Base-by-base conservation (phyloP, 2,888 invertebrate genomes). In the Prosapia bicincta region DNA sequence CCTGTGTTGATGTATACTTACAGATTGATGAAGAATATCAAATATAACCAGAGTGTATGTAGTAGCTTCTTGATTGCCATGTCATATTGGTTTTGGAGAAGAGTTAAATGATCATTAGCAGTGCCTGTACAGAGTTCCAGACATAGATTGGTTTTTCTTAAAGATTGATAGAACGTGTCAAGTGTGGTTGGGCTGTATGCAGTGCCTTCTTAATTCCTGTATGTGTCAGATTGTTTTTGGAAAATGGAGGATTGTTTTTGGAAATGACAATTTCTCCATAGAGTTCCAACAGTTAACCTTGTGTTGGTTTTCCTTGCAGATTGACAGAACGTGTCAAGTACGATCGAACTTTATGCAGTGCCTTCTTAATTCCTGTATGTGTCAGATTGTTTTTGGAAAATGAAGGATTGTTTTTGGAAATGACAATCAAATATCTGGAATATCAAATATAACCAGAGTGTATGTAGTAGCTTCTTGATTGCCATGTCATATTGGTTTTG, bases 371-470 rank as follows among this genome's bases (percentile, higher is more conserved):
- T 66, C 88, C 89, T 25, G 89, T 92, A 69, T 93, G 95, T 84
- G 92, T 93, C 3, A 88, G 92, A 67, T 89, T 94, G 77, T 96
- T 96, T 83, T 88, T 96, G 69, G 93, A 95, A 78, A 91, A 92
- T 76, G 89, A 93, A 74, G 95, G 94, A 82, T 84, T 88, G 68
- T 88, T 90, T 69, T 88, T 97, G n/a, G n/a, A n/a, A n/a, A n/a
- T 81, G 87, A 90, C 77, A 88, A 89, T 81, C n/a, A 89, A 89
- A 80, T 84, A 90, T 72, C 85, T 86, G 43, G 87, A 88, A 79
- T 81, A 87, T 90, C 75, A 89, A 90, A 68, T 88, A 89, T 81
- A 93, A 94, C 83, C 90, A 91, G 74, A 88, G 90, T 76, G 91
- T 92, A 71, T 92, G 92, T 81, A 90, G 90, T 83, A 89, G 90